Base-by-base conservation (phyloP, 2,113 vertebrate species). In the Corythornis madagascariensis region DNA sequence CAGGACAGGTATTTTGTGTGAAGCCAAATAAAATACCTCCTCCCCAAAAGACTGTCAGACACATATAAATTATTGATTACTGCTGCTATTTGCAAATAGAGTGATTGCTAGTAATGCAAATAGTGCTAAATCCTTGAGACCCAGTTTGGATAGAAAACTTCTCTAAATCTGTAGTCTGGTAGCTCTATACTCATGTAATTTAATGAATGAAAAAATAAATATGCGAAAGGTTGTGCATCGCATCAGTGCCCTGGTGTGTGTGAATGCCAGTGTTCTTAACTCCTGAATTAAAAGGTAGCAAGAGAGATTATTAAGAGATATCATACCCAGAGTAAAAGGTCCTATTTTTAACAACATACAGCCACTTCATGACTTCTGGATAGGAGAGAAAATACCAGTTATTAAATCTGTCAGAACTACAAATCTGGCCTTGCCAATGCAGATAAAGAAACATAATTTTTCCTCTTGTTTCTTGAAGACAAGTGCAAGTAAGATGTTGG, bases 261-360 rank as follows among this genome's bases (percentile, higher is more conserved):
- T 66, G 15, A 7, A 21, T 55, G 55, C 29, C 13, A 3, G 14
- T 28, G 13, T 59, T 76, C n/a, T 73, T 59, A 64, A 50, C 8
- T 67, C 29, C 22, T 45, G 21, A 63, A 43, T 77, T 61, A 81
- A 47, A 13, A 77, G 6, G 5, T 52, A 47, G 33, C 50, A 47
- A 55, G 28, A 45, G 28, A 25, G 6, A 38, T 57, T 69, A 16
- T 59, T 56, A 76, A 50, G 56, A 64, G 84, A 48, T 7, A 24
- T 4, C 17, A 33, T 0, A 0, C 16, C 9, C 11, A 64, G 16
- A 72, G 8, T 10, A 56, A 29, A 48, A 89, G 10, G 6, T 45
- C 9, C 8, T 64, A 2, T 53, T 67, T 74, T 63, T 59, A 47
- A 69, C 18, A 72, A 21, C 2, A 3, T 10, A 3, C 0, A 1